Conservation (phyloP, 1,140 invertebrate species). For the Varroa destructor region DNA sequence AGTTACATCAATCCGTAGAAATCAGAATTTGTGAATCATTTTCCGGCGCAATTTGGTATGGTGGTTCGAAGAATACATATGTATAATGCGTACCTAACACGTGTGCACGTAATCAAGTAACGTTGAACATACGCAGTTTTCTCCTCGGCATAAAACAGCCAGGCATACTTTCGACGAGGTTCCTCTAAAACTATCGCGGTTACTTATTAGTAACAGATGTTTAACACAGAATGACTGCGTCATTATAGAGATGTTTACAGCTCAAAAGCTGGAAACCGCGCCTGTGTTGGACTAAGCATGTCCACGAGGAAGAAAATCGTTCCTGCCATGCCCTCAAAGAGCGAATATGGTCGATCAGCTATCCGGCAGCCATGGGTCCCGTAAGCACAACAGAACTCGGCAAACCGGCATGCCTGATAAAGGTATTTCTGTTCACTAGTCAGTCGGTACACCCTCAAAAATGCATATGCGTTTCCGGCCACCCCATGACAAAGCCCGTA, state of each 20-base stretch:
- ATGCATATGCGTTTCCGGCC: constrained; percentile 76
- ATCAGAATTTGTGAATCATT: too few relatives aligned
- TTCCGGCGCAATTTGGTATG: too few relatives aligned
- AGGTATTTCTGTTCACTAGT: constrained; percentile 58
- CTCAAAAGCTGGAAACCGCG: constrained; percentile 72
- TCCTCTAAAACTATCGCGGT: too few relatives aligned
- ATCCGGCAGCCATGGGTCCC: constrained; percentile 50
- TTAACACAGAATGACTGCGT: too few relatives aligned
- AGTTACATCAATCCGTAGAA: too few relatives aligned
- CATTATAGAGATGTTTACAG: constrained; percentile 41
- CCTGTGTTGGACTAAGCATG: constrained; percentile 54
- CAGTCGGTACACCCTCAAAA: constrained; percentile 62
- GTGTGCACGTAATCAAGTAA: too few relatives aligned
- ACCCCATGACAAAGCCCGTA: constrained; percentile 84
- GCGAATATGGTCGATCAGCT: constrained; percentile 64
- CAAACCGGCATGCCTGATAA: constrained; percentile 63
- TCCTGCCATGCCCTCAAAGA: constrained; percentile 63
- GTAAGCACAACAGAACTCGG: constrained; percentile 65
- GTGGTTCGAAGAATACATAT: too few relatives aligned
- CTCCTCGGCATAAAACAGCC: too few relatives aligned
- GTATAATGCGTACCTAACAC: too few relatives aligned
- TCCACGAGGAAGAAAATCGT: constrained; percentile 48
- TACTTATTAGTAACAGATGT: too few relatives aligned
- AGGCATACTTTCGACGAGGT: too few relatives aligned
- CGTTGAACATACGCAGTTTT: too few relatives aligned